Evolutionary conservation across 2,888 invertebrate species (phyloP).

Genomic region (Ophraella communa): DNA sequence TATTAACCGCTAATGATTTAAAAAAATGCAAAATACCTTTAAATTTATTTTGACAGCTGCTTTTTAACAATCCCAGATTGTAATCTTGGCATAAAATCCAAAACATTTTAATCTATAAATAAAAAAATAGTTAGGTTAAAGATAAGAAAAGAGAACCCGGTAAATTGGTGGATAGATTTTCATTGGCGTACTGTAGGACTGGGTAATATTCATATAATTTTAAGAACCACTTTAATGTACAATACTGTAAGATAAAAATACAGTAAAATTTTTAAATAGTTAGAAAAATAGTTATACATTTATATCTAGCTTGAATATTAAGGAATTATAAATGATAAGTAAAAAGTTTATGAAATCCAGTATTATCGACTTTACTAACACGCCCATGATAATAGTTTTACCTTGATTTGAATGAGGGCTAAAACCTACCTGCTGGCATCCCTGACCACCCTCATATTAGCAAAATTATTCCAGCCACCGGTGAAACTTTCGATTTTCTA

Average conservation of each 20-base stretch:
- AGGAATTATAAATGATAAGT: no score
- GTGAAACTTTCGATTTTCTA: conserved; percentile 37
- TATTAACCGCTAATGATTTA: no score
- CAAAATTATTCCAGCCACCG: conserved; percentile 40
- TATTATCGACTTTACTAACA: background rate
- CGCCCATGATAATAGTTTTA: conserved; percentile 42
- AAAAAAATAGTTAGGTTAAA: conserved; percentile 26
- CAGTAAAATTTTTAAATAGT: no score
- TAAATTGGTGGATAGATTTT: conserved; percentile 9
- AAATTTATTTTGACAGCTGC: conserved; percentile 37
- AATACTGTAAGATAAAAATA: background rate
- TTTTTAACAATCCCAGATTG: conserved; percentile 31
- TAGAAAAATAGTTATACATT: no score
- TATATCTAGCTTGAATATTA: no score
- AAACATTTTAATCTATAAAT: conserved; percentile 36
- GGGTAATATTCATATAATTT: background rate
- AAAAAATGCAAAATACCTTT: conserved; percentile 10
- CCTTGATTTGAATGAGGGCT: conserved; percentile 48
- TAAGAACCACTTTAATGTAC: background rate
- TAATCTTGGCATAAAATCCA: conserved; percentile 36
- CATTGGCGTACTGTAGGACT: conserved; percentile 18
- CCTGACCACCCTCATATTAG: conserved; percentile 49
- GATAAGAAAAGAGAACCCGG: conserved; percentile 16
- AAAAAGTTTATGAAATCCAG: background rate
- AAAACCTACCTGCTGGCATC: conserved; percentile 49